Conservation (phyloP, 2,888 invertebrate species). For the Hofmannophila pseudospretella region DNA sequence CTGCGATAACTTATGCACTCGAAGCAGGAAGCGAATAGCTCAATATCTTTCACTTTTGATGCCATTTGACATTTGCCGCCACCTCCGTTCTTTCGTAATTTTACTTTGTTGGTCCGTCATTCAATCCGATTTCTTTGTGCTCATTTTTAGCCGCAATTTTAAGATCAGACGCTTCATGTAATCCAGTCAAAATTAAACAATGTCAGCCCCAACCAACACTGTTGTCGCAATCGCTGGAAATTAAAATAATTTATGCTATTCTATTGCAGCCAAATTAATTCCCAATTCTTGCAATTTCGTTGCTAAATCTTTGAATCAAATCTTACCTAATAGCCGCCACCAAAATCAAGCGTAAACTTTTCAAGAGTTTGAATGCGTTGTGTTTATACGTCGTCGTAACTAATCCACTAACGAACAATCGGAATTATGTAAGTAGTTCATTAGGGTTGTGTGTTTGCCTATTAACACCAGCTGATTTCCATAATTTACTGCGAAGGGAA, state of each 20-base stretch:
- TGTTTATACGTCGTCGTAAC: conserved; percentile 7
- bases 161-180: not conserved
- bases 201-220: not conserved
- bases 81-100: not conserved
- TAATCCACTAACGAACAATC: conserved; percentile 18
- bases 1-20: conserved; percentile 51
- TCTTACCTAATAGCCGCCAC: conserved; percentile 1
- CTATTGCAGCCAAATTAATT: not conserved
- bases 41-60: conserved; percentile 53
- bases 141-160: not conserved
- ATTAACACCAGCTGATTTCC: conserved; percentile 23
- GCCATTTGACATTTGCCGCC: conserved; percentile 13
- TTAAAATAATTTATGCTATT: not conserved
- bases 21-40: conserved; percentile 55
- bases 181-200: not conserved
- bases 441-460: conserved; percentile 26
- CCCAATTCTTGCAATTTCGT: not conserved
- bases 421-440: conserved; percentile 33
- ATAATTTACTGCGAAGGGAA: conserved; percentile 10
- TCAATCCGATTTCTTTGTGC: too few species aligned
- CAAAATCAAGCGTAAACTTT: not conserved
- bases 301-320: not conserved
- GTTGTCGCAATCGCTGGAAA: not conserved
- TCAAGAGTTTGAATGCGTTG: conserved; percentile 11
- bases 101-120: not conserved